These are phyloP conservation scores for Nasonia longicornis DNA, from an alignment of 1,140 invertebrate genomes.

Conservation along the genomic window DNA sequence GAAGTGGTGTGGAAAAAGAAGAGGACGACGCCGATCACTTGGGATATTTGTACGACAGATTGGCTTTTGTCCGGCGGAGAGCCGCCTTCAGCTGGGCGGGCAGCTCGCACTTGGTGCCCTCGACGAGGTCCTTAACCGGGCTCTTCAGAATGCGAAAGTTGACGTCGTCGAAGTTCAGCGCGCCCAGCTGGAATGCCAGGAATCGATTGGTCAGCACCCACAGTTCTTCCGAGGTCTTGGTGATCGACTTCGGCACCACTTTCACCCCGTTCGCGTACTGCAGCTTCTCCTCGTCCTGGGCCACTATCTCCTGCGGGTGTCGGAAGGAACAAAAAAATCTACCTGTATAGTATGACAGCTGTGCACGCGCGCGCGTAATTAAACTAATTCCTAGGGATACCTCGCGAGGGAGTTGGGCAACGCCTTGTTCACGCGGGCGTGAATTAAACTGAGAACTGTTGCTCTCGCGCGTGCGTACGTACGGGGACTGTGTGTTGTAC, in stretches of 20 bases:
- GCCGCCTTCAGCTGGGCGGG: conserved; percentile 22
- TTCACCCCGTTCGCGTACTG: conserved; percentile 79
- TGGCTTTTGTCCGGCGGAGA: conserved; percentile 21
- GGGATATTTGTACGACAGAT: conserved; percentile 40
- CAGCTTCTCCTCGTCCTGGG: conserved; percentile 67
- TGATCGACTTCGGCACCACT: conserved; percentile 67
- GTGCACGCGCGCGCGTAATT: not conserved
- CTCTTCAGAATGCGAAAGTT: conserved; percentile 58
- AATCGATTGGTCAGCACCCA: conserved; percentile 74
- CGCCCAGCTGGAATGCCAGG: conserved; percentile 51
- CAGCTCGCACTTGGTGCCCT: conserved; percentile 59
- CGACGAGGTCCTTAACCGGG: conserved; percentile 52
- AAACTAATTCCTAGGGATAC: not conserved
- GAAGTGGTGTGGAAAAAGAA: not conserved
- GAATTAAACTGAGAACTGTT: not conserved
- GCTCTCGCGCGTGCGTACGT: not conserved
- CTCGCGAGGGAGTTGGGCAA: not conserved
- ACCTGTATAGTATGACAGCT: not conserved
- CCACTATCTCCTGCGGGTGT: conserved; percentile 63
- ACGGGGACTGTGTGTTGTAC: no score
- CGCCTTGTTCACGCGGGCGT: not conserved
- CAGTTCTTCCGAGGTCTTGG: conserved; percentile 71
- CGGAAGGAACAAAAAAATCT: conserved; percentile 20
- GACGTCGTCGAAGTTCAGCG: conserved; percentile 52
- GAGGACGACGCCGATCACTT: conserved; percentile 3